phyloP scores from a whole-genome alignment of 2,888 invertebrate genomes.

The Dasypolia templi region DNA sequence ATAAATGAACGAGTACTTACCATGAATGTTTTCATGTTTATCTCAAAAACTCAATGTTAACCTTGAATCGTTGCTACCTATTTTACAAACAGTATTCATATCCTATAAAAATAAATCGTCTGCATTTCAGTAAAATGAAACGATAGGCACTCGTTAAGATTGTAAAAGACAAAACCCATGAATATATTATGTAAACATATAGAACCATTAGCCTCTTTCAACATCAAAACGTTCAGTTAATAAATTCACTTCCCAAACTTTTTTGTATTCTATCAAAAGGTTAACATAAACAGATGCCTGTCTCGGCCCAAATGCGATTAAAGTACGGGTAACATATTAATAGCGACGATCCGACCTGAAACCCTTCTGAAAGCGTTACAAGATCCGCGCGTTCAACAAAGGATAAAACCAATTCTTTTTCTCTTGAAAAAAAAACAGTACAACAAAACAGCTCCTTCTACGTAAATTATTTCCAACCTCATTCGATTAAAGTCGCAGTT shows the following conservation, averaged over 20 bases:
- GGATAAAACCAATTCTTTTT: conserved; percentile 60
- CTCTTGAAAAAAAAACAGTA: conserved; percentile 41
- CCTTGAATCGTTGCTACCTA: neutral
- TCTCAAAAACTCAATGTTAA: neutral
- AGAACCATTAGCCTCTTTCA: conserved; percentile 17
- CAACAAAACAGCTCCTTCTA: too few species aligned
- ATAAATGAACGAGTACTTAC: neutral
- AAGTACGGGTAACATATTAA: conserved; percentile 48
- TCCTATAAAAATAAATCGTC: neutral
- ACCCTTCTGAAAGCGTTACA: conserved; percentile 48
- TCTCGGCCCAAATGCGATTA: conserved; percentile 38
- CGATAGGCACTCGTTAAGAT: neutral
- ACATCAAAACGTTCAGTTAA: neutral
- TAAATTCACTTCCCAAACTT: neutral
- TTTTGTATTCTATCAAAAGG: conserved; percentile 25
- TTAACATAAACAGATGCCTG: conserved; percentile 25
- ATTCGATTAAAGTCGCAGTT: too few species aligned
- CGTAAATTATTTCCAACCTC: too few species aligned
- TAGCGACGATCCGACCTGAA: conserved; percentile 29
- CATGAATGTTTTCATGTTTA: too few species aligned
- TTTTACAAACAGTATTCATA: neutral
- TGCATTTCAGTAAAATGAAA: conserved; percentile 10
- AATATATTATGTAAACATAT: conserved; percentile 16
- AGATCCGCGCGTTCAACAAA: conserved; percentile 43
- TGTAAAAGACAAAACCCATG: conserved; percentile 13